Evolutionary conservation across 2,113 vertebrate genomes (phyloP).

Genomic region (Fukomys damarensis): DNA sequence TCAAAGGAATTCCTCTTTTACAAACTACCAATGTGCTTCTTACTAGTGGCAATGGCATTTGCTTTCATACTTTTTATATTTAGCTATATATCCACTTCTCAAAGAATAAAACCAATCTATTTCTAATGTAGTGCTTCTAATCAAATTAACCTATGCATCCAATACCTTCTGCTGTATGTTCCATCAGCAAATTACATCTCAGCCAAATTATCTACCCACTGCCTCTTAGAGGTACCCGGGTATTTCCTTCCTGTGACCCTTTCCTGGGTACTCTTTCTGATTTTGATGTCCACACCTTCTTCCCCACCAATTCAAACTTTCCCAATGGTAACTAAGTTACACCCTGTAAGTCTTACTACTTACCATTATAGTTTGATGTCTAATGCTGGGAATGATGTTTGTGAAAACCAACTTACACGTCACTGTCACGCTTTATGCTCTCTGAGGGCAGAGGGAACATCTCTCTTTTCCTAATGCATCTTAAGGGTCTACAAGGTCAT

Average conservation of each 20-base stretch:
- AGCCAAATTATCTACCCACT: neutral
- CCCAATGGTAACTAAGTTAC: neutral
- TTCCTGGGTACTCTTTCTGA: fast-evolving
- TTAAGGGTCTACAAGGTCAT: neutral
- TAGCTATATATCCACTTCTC: neutral
- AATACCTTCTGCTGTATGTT: neutral
- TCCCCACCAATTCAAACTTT: neutral
- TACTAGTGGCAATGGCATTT: neutral
- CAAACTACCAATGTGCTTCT: neutral
- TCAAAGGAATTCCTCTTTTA: neutral
- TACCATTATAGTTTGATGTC: neutral
- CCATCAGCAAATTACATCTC: neutral
- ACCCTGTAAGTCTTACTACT: neutral
- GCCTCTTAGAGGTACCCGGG: neutral
- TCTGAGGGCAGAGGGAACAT: neutral
- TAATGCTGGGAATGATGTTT: neutral
- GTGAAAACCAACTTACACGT: neutral
- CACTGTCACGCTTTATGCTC: neutral
- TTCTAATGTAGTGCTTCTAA: neutral
- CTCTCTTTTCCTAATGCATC: neutral
- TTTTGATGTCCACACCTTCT: neutral
- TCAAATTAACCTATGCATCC: neutral
- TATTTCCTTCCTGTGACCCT: neutral
- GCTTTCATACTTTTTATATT: neutral
- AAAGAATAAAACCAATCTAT: neutral